phyloP scores from a whole-genome alignment of 2,888 invertebrate genomes.

The Phania funesta region DNA sequence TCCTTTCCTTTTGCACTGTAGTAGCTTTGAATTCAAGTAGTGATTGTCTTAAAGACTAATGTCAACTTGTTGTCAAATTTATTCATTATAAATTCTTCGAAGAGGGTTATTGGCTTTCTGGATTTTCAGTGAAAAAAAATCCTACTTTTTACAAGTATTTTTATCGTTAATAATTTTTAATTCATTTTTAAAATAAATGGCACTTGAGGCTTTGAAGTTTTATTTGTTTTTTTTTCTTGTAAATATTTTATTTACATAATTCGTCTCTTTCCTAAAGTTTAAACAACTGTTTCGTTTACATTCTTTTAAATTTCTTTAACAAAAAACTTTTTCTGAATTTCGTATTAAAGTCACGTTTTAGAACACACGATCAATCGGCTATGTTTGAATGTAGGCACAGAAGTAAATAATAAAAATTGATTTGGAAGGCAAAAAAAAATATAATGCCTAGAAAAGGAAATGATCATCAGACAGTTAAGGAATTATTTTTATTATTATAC shows the following conservation, averaged over 20 bases:
- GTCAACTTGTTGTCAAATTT: constrained; percentile 49
- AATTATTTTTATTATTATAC: not conserved
- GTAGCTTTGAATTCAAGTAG: constrained; percentile 36
- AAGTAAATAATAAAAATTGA: not conserved
- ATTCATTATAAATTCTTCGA: constrained; percentile 27
- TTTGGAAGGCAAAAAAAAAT: constrained; percentile 18
- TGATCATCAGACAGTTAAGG: not conserved
- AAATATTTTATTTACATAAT: constrained; percentile 1
- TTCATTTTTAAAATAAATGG: constrained; percentile 24
- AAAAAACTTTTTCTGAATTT: not conserved
- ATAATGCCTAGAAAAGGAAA: not conserved
- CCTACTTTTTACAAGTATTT: not conserved
- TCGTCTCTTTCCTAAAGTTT: not conserved
- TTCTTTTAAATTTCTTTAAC: not conserved
- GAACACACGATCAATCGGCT: constrained; percentile 31
- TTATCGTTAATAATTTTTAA: constrained; percentile 16
- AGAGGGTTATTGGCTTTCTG: constrained; percentile 37
- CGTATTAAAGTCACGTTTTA: constrained; percentile 43
- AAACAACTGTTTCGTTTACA: constrained; percentile 18
- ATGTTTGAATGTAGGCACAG: constrained; percentile 22
- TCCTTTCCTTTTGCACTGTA: not conserved
- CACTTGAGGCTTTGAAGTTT: constrained; percentile 5
- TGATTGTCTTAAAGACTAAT: constrained; percentile 43
- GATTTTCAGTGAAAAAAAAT: not conserved
- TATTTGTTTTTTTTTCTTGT: not conserved